phyloP scores from a whole-genome alignment of 2,888 invertebrate species.

The Notodonta ziczac region DNA sequence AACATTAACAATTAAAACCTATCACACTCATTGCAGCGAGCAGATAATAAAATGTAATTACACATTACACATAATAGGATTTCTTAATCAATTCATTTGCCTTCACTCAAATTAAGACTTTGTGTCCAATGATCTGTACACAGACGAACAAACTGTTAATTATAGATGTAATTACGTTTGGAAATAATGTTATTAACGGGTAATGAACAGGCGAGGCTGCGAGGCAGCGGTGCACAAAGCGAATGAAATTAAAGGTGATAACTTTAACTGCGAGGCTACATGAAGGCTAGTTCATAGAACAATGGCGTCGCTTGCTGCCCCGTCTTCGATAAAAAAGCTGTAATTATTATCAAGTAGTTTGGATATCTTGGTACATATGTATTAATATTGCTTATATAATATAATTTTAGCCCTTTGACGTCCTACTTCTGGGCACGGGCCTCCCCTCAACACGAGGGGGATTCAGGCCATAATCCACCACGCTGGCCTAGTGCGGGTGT shows the following conservation, averaged over 20 bases:
- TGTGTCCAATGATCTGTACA: conserved; percentile 39
- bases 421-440: no score
- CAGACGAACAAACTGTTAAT: conserved; percentile 32
- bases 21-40: not conserved
- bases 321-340: not conserved
- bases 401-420: no score
- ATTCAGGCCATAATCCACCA: no score
- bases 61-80: conserved; percentile 38
- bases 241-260: conserved; percentile 16
- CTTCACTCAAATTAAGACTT: conserved; percentile 49
- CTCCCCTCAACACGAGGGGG: no score
- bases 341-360: not conserved
- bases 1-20: not conserved
- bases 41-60: conserved; percentile 37
- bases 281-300: not conserved
- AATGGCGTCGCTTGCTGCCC: not conserved
- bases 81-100: conserved; percentile 43
- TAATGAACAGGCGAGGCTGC: conserved; percentile 45
- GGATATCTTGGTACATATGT: not conserved
- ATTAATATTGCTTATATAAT: no score
- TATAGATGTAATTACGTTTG: conserved; percentile 62
- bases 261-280: not conserved
- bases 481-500: no score
- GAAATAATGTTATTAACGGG: conserved; percentile 64
- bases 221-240: conserved; percentile 17